Evolutionary conservation across 2,113 vertebrate species (phyloP), one percentile per base, ranked within the genome.

Genomic region (Scomber colias): DNA sequence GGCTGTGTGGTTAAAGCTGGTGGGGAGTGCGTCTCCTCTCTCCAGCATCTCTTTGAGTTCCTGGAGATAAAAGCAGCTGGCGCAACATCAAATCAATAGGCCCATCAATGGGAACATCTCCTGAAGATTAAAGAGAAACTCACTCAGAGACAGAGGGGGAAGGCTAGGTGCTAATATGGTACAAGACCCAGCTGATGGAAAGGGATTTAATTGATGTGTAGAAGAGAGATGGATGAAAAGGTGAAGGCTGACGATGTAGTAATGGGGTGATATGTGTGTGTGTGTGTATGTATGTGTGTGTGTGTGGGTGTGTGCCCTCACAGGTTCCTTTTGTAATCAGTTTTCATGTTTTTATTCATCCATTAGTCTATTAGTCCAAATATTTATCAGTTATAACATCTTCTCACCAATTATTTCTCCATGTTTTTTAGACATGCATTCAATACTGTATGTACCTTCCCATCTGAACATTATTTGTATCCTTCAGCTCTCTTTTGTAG

Each of bases 51-150:
- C 92, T 93, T 93, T 93, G 92, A 90, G 93, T 89, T 90, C 80
- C 57, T 69, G 35, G 89, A 94, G 94, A 95, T 95, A 89, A 95
- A 95, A 95, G 93, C 87, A 81, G 84, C 85, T 77, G 85, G 82
- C 59, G 82, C 91, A 87, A 93, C 93, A 94, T 94, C 91, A 93
- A 91, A 95, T 95, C 93, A 92, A 95, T 95, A 90, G 83, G 30
- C 69, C 86, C 89, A 92, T 95, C 94, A 94, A 95, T 95, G 90
- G 91, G 83, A 93, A 91, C 94, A 92, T 89, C 82, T 93, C 85
- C 87, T 78, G 74, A 92, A 95, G 94, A 95, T 95, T 95, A 95
- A 95, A 95, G 95, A 93, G 89, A 90, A 76, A 75, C 87, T 87
- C 73, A 24, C 80, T 75, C 80, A 54, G 82, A 81, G 81, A 77